These are phyloP conservation scores for Mystacornis crossleyi DNA, from an alignment of 2,113 vertebrate genomes.

Conservation along the genomic window DNA sequence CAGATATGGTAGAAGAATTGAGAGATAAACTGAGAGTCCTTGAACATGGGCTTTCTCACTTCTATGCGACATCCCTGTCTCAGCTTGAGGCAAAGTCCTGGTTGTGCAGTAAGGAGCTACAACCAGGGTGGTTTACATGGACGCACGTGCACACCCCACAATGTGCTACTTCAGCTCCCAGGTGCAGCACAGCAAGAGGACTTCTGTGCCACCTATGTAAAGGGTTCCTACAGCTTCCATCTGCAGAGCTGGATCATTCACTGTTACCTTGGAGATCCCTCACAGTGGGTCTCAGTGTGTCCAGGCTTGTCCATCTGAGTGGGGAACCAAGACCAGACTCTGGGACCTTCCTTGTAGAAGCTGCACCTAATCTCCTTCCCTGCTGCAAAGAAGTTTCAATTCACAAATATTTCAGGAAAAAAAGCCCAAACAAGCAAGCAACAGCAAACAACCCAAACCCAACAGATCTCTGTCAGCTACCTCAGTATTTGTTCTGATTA, in stretches of 20 bases:
- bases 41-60: background rate
- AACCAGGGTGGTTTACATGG: background rate
- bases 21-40: background rate
- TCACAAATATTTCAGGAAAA: background rate
- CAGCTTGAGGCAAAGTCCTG: background rate
- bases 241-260: background rate
- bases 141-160: background rate
- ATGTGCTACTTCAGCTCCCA: background rate
- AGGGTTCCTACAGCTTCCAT: background rate
- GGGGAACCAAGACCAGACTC: background rate
- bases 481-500: background rate
- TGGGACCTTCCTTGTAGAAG: background rate
- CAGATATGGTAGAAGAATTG: background rate
- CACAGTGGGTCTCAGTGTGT: accelerated
- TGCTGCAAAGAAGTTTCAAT: background rate
- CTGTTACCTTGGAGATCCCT: background rate
- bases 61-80: background rate
- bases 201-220: background rate
- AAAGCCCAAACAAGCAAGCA: background rate
- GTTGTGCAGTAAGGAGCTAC: background rate
- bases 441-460: background rate
- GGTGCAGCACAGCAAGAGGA: background rate
- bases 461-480: background rate
- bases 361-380: background rate
- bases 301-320: background rate